Percentiles rank a stretch among this genome's conserved stretches.
Conservation (phyloP, 2,113 vertebrate species). For the Tupaia chinensis region DNA sequence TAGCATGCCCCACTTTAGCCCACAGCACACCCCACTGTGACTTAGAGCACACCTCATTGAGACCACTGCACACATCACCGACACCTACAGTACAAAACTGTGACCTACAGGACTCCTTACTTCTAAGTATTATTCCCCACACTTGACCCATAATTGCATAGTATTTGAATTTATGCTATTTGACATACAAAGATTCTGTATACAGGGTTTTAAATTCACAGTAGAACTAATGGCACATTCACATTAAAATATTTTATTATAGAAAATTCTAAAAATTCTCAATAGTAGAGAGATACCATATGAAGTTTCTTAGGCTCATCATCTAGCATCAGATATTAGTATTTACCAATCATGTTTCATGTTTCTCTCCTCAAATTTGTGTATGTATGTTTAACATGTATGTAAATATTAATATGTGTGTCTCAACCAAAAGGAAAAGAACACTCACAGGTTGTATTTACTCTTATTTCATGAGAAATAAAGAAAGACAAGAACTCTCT, state of each 20-base stretch:
- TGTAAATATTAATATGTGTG: not conserved
- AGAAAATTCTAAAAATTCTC: not conserved
- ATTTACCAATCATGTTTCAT: not conserved
- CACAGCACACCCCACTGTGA: too few species aligned
- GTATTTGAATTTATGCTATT: not conserved
- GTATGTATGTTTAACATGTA: not conserved
- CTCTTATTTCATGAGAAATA: too few species aligned
- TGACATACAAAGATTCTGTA: not conserved
- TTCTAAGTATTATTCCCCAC: not conserved
- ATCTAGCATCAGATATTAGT: not conserved
- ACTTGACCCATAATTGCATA: not conserved
- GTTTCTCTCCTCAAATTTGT: not conserved
- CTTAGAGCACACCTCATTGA: too few species aligned
- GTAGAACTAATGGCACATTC: not conserved
- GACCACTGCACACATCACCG: too few species aligned
- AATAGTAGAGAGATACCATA: not conserved
- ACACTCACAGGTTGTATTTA: not conserved
- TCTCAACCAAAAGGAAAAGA: not conserved
- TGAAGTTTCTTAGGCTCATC: not conserved
- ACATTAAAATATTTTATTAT: not conserved
- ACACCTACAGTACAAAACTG: too few species aligned
- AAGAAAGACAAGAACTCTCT: too few species aligned
- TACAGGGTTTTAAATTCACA: not conserved
- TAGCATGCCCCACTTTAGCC: too few species aligned
- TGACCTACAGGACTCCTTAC: too few species aligned